Percentiles rank a stretch among this genome's conserved stretches.
Evolutionary conservation across 2,113 vertebrate genomes (phyloP).

Genomic region (Ailuropoda melanoleuca): DNA sequence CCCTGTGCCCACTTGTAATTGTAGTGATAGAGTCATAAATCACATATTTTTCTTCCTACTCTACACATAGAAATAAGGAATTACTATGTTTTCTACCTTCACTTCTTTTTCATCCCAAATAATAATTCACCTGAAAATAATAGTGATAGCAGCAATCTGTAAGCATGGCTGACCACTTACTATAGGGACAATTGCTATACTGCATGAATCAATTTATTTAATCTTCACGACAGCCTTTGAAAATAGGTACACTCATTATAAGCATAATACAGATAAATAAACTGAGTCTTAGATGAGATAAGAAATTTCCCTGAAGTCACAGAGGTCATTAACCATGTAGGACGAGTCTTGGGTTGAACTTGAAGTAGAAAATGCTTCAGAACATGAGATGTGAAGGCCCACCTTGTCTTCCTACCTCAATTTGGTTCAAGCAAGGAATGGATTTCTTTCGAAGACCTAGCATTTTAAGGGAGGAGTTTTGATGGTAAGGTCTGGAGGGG

Average conservation of each 20-base stretch:
- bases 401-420: background rate
- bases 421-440: background rate
- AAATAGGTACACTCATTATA: background rate
- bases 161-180: background rate
- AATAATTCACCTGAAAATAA: background rate
- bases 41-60: background rate
- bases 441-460: background rate
- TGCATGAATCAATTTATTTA: background rate
- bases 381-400: background rate
- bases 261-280: background rate
- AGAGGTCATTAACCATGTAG: background rate
- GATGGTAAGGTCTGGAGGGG: background rate
- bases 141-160: background rate
- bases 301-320: background rate
- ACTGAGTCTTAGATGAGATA: background rate
- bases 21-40: fast-evolving
- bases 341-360: background rate
- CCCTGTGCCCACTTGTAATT: background rate
- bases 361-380: background rate
- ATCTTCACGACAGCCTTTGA: background rate
- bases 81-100: background rate
- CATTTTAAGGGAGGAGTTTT: background rate
- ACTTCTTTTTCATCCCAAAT: background rate
- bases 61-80: background rate
- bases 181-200: background rate